Evolutionary conservation across 2,113 vertebrate genomes (phyloP), one percentile per base, ranked within the genome.

Genomic region (Sylvia atricapilla): DNA sequence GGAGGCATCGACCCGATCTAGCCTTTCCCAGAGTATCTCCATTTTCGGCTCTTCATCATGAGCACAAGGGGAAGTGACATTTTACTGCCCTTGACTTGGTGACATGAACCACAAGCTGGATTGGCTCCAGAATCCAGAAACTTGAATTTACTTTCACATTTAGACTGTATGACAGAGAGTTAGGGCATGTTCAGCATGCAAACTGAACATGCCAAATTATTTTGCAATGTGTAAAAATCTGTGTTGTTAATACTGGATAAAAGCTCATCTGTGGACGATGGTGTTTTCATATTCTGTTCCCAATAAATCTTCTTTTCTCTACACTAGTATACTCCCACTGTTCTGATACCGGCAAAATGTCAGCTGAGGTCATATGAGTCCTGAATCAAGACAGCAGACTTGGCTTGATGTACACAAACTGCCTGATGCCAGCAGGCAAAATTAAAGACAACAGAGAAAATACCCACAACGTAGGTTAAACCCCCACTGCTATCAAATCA

Each of bases 371-470:
- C 90, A 87, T 22, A 68, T 28, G 31, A 66, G 50, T 80, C 83
- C 78, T 91, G 90, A 88, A 84, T 74, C 59, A 67, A 83, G 81
- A 55, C 35, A 37, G 39, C 64, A 75, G 76, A 28, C 73, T 75
- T 88, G 68, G 88, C 85, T 52, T 70, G 55, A 68, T 86, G 82
- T 67, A 41, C 41, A 86, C 41, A 84, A 86, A 88, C 47, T 9
- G 5, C 83, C 83, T 80, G 76, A 86, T 78, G 68, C 83, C 83
- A 96, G 93, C 79, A 88, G 50, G 70, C 6, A 0, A 93, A 88
- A 91, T 84, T 89, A 95, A 88, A 94, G 47, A 88, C 23, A 88
- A 67, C 84, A 74, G 75, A 63, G 76, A 90, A 93, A 92, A 77
- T 80, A 80, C 39, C 53, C 67, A 63, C 46, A 78, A 85, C 1